These are phyloP conservation scores for Thamnaconus septentrionalis DNA, from an alignment of 2,113 vertebrate species.

Conservation along the genomic window DNA sequence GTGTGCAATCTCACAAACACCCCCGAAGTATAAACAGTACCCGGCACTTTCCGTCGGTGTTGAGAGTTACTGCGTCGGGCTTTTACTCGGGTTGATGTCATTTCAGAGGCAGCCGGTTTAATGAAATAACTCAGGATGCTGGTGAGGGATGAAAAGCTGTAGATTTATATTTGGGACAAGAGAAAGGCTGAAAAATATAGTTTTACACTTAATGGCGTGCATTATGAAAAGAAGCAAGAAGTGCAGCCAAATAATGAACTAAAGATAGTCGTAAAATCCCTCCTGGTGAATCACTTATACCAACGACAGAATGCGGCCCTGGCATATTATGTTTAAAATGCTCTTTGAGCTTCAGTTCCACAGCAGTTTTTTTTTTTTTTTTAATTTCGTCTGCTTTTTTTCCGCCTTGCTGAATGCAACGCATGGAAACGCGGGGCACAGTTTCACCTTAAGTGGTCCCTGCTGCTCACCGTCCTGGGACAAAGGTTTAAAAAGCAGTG, in stretches of 20 bases:
- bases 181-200: conserved; percentile 12
- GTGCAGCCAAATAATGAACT: conserved; percentile 4
- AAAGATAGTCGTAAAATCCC: conserved; percentile 10
- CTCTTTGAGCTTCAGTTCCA: conserved; percentile 24
- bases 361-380: conserved; percentile 19
- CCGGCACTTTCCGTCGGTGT: conserved; percentile 8
- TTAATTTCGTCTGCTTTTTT: no score
- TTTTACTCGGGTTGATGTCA: conserved; percentile 27
- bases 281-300: conserved; percentile 37
- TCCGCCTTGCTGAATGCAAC: conserved; percentile 7
- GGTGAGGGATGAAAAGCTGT: conserved; percentile 23
- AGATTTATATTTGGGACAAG: conserved; percentile 11
- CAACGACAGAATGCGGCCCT: conserved; percentile 33
- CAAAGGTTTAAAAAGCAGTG: conserved; percentile 38
- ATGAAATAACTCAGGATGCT: conserved; percentile 30
- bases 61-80: conserved; percentile 24
- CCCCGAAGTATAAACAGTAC: conserved; percentile 22
- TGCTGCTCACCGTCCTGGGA: conserved; percentile 38
- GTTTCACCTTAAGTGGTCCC: conserved; percentile 47
- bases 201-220: not conserved
- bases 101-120: conserved; percentile 1
- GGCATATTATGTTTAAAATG: conserved; percentile 36
- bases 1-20: conserved; percentile 43
- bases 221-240: not conserved
- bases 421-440: conserved; percentile 33